A percentile compares a stretch with the other conserved stretches of the same genome.
These are phyloP conservation scores for Eupithecia exiguata DNA, from an alignment of 2,888 invertebrate genomes.

Conservation along the genomic window DNA sequence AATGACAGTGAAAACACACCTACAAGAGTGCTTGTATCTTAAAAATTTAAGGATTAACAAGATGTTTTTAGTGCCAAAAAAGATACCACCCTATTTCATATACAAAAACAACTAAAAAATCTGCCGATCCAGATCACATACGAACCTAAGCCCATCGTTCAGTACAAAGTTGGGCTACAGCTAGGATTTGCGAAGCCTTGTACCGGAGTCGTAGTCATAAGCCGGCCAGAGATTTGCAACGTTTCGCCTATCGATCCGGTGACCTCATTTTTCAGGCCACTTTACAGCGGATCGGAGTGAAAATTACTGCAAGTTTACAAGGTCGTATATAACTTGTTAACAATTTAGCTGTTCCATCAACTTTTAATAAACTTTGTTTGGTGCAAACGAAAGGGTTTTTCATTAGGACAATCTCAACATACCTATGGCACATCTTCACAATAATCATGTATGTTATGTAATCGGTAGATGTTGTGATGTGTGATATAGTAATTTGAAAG, in stretches of 20 bases:
- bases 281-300: conserved; percentile 5
- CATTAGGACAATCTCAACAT: not conserved
- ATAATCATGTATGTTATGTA: too few species aligned
- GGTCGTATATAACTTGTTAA: conserved; percentile 6
- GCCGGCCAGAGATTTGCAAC: conserved; percentile 15
- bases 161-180: not conserved
- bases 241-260: conserved; percentile 26
- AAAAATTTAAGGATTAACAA: not conserved
- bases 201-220: not conserved
- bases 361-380: not conserved
- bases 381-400: not conserved
- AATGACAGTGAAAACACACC: not conserved
- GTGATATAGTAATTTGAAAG: not conserved
- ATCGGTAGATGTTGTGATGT: too few species aligned
- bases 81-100: not conserved
- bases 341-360: not conserved
- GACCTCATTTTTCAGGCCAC: conserved; percentile 31
- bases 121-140: not conserved
- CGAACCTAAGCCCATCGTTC: not conserved
- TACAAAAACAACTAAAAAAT: not conserved
- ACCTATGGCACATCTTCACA: not conserved
- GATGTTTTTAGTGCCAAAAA: not conserved
- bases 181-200: not conserved
- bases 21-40: not conserved
- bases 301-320: conserved; percentile 17